Evolutionary conservation across 2,888 invertebrate genomes (phyloP).

Genomic region (Argyresthia albistria): DNA sequence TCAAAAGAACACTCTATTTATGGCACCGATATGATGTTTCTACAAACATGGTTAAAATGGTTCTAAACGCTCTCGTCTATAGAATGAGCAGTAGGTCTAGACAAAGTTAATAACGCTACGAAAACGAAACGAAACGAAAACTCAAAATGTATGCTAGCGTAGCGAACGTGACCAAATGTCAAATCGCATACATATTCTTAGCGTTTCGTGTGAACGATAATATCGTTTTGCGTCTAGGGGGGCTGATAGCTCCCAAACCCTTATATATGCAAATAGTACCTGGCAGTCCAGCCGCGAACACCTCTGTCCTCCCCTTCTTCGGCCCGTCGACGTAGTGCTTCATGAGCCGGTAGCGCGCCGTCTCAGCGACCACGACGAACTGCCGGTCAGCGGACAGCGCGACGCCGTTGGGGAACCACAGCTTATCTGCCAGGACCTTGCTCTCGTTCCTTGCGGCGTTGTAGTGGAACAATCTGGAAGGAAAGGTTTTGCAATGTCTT

Average conservation of each 20-base stretch:
- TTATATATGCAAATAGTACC: conserved; percentile 40
- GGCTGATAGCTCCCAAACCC: too few species aligned
- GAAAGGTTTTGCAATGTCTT: conserved; percentile 1
- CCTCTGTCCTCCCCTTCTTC: conserved; percentile 83
- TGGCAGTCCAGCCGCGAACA: conserved; percentile 87
- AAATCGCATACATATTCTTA: too few species aligned
- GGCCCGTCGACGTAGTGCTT: conserved; percentile 87
- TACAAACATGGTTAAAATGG: too few species aligned
- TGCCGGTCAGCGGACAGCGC: conserved; percentile 85
- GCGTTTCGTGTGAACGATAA: not conserved
- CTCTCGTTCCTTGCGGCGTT: conserved; percentile 83
- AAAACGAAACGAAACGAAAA: too few species aligned
- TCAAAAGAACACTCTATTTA: too few species aligned
- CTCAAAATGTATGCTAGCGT: too few species aligned
- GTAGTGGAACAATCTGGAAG: conserved; percentile 83
- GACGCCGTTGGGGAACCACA: conserved; percentile 93
- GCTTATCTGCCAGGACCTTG: conserved; percentile 79
- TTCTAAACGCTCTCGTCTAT: too few species aligned
- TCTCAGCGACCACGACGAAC: conserved; percentile 86
- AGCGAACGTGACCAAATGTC: too few species aligned
- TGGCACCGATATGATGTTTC: too few species aligned
- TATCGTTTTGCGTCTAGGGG: not conserved
- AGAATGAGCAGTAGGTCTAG: too few species aligned
- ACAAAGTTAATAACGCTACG: too few species aligned
- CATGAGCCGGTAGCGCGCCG: conserved; percentile 74